Evolutionary conservation across 2,888 invertebrate genomes (phyloP).

Genomic region (Leucania comma): DNA sequence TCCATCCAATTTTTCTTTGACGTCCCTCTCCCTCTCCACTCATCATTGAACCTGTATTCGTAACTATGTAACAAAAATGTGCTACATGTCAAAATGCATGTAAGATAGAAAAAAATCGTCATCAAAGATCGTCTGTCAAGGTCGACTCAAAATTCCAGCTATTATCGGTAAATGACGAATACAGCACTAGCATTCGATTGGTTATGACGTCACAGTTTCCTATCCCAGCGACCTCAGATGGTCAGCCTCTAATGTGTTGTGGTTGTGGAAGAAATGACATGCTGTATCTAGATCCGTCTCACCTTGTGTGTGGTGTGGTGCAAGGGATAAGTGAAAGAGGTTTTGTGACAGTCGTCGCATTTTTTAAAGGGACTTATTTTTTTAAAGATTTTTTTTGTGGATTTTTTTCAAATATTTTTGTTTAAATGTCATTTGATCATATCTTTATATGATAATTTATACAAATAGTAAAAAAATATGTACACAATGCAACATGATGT

Average conservation of each 20-base stretch:
- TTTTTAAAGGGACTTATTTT: neutral
- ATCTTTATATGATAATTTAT: too few relatives aligned
- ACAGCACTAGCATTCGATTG: slow-evolving; percentile 48
- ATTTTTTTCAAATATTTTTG: neutral
- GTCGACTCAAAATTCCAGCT: slow-evolving; percentile 26
- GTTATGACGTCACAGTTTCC: slow-evolving; percentile 70
- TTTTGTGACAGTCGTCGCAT: neutral
- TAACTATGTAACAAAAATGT: too few relatives aligned
- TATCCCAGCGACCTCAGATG: slow-evolving; percentile 71
- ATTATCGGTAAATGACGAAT: slow-evolving; percentile 56
- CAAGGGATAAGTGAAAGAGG: slow-evolving; percentile 60
- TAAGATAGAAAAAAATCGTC: slow-evolving; percentile 12
- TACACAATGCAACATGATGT: too few relatives aligned
- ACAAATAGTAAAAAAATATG: too few relatives aligned
- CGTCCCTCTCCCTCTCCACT: too few relatives aligned
- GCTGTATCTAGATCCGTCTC: slow-evolving; percentile 84
- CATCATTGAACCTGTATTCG: too few relatives aligned
- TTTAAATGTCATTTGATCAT: neutral
- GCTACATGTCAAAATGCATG: neutral
- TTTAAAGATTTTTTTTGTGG: too few relatives aligned
- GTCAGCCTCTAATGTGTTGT: slow-evolving; percentile 78
- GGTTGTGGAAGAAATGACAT: slow-evolving; percentile 81
- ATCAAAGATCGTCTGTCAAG: slow-evolving; percentile 25
- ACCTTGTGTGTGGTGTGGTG: slow-evolving; percentile 73
- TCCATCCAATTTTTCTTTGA: too few relatives aligned